Conservation (phyloP, 1,140 invertebrate species). For the Drosophila ananassae region DNA sequence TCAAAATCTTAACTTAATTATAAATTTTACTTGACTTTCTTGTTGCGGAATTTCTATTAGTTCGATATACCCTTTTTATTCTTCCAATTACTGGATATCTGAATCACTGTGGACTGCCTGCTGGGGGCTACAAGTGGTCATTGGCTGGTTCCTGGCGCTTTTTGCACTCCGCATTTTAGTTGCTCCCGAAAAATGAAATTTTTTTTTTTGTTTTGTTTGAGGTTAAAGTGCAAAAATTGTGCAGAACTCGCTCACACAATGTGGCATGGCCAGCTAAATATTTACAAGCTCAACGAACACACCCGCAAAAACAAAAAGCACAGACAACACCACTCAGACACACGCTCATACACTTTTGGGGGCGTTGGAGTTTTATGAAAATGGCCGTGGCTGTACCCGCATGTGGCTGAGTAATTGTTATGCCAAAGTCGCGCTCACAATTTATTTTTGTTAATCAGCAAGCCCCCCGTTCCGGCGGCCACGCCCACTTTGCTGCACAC, state of each 20-base stretch:
- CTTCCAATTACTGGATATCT: neutral
- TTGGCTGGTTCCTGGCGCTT: slow-evolving; percentile 40
- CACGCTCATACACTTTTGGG: slow-evolving; percentile 1
- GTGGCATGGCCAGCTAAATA: slow-evolving; percentile 48
- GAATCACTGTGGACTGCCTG: slow-evolving; percentile 54
- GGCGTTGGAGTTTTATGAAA: slow-evolving; percentile 55
- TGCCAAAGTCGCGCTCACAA: slow-evolving; percentile 56
- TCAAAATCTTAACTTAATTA: no score
- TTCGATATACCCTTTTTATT: neutral
- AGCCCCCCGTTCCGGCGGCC: slow-evolving; percentile 24
- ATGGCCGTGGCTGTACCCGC: slow-evolving; percentile 22
- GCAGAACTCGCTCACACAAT: slow-evolving; percentile 18
- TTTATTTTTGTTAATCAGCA: slow-evolving; percentile 73
- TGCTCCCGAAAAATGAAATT: slow-evolving; percentile 4
- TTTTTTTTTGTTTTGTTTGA: slow-evolving; percentile 51
- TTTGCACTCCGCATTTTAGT: slow-evolving; percentile 8
- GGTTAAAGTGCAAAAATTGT: slow-evolving; percentile 65
- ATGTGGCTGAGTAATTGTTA: slow-evolving; percentile 52
- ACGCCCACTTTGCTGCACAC: slow-evolving; percentile 14
- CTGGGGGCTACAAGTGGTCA: slow-evolving; percentile 75
- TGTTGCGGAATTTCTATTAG: no score
- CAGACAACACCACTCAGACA: slow-evolving; percentile 22
- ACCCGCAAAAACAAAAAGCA: slow-evolving; percentile 18
- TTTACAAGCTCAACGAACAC: slow-evolving; percentile 51
- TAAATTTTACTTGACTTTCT: no score